Evolutionary conservation across 1,140 invertebrate species (phyloP), one percentile per base, ranked within the genome.

Genomic region (Druon quercuslanigerum): DNA sequence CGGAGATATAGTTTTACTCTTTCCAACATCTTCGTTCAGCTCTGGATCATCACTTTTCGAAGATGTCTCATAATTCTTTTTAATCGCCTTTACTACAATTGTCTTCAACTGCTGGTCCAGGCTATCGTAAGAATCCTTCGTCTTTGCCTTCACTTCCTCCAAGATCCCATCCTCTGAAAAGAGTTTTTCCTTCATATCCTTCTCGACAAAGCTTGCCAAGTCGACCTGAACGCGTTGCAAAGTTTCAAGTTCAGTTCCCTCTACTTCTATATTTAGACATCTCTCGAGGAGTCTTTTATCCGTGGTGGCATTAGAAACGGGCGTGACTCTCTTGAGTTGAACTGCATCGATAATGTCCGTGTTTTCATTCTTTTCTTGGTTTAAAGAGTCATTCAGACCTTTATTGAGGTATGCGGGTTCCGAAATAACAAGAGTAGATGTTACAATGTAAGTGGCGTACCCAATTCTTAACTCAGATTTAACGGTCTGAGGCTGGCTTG

Each of bases 281-380:
- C 85, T 84, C 66, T 91, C 87, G 1, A 89, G 13, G 16, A 79
- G 84, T 60, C 82, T 87, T 50, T 83, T 87, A 14, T 87, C 83
- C 11, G 79, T 83, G 0, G 73, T 56, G 1, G 76, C 73, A 1
- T 78, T 50, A 1, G 51, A 71, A 33, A 82, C 81, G 4, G 89
- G 86, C 74, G 85, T 79, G 25, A 90, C 79, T 25, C 86, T 83
- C 50, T 89, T 84, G 9, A 91, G 72, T 25, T 91, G 85, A 7
- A 91, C 87, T 1, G 90, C 89, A 51, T 91, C 89, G 7, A 90
- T 88, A 0, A 91, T 88, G 70, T 91, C 89, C 0, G 87, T 90
- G 72, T 91, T 91, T 50, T 87, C 83, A 12, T 80, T 78, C 0
- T 78, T 51, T 16, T 73, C 54, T 70, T 77, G 83, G 20, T 84